A percentile compares a stretch with the other conserved stretches of the same genome.
phyloP scores from a whole-genome alignment of 30 jellyfish, hydroid and myxozoan species.

The Clytia hemisphaerica region DNA sequence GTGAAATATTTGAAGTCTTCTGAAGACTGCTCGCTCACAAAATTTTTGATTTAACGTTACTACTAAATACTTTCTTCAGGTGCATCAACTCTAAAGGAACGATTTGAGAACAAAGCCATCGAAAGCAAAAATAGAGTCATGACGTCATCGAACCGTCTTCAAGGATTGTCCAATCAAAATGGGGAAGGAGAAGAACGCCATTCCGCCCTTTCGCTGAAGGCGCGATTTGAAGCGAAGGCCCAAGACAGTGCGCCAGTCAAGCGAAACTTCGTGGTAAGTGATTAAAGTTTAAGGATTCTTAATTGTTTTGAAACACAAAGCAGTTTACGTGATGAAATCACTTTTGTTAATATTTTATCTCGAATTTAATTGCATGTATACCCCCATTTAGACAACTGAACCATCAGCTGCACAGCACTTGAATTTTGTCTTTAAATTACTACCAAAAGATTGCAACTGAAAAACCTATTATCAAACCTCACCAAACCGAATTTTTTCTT shows the following conservation, averaged over 20 bases:
- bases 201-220: conserved; percentile 9
- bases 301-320: not conserved
- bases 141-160: no score
- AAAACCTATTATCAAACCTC: no score
- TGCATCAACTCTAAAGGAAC: no score
- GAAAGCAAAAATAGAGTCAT: no score
- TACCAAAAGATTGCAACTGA: not conserved
- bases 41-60: no score
- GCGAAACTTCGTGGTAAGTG: conserved; percentile 25
- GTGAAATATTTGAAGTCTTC: no score
- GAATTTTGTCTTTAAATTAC: not conserved
- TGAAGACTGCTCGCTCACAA: no score
- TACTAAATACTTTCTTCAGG: no score
- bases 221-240: conserved; percentile 21
- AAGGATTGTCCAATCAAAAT: no score
- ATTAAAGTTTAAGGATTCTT: not conserved
- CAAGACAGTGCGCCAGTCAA: conserved; percentile 18
- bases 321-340: not conserved
- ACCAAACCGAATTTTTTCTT: no score
- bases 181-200: no score
- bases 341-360: not conserved
- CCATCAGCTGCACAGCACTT: not conserved
- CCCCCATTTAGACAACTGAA: not conserved
- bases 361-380: not conserved
- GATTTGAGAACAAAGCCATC: no score